Percentiles rank a stretch among this genome's conserved stretches.
Evolutionary conservation across 2,113 vertebrate genomes (phyloP).

Genomic region (Osmerus eperlanus): DNA sequence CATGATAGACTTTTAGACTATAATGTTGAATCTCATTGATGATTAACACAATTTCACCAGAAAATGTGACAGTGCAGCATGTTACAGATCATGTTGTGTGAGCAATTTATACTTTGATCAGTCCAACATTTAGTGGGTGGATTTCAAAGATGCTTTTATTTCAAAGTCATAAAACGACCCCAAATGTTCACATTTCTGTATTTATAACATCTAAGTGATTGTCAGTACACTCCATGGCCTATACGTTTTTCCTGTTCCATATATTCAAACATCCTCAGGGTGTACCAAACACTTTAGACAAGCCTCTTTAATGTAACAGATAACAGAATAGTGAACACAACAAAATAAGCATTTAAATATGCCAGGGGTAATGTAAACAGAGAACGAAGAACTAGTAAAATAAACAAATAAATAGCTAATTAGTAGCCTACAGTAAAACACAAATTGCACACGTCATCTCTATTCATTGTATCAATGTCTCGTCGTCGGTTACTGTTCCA

Average conservation of each 20-base stretch:
- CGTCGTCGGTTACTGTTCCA: neutral
- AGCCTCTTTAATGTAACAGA: neutral
- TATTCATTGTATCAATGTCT: neutral
- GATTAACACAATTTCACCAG: neutral
- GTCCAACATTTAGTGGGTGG: too few species aligned
- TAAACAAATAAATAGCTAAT: conserved; percentile 24
- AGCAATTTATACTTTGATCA: too few species aligned
- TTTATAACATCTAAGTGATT: neutral
- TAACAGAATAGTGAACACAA: neutral
- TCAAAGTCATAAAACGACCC: too few species aligned
- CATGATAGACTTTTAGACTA: too few species aligned
- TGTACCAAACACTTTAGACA: neutral
- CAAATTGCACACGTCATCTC: neutral
- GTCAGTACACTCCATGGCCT: neutral
- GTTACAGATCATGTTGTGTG: neutral
- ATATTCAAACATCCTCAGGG: neutral
- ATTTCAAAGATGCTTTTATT: too few species aligned
- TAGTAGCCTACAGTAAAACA: conserved; percentile 5
- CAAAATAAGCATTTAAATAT: neutral
- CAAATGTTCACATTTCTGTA: neutral
- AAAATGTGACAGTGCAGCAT: neutral
- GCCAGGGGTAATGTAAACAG: neutral
- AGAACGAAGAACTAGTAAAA: conserved; percentile 13
- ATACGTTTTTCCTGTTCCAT: neutral
- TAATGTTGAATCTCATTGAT: neutral